Evolutionary conservation across 2,888 invertebrate genomes (phyloP).

Genomic region (Nezara viridula): DNA sequence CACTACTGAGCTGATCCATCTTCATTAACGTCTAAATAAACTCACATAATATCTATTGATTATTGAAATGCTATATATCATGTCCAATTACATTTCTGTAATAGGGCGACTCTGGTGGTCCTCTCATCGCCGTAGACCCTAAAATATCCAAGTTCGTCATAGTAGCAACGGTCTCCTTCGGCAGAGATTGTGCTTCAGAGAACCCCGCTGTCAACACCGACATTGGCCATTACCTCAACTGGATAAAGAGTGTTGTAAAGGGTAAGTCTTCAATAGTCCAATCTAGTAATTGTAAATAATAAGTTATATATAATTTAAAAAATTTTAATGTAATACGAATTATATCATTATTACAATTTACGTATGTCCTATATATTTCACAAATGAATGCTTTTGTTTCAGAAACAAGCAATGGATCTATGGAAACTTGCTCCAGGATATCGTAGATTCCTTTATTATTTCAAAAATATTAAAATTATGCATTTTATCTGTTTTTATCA

Average conservation of each 20-base stretch:
- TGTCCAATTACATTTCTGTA: neutral
- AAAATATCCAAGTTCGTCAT: too few species aligned
- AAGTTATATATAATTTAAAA: too few species aligned
- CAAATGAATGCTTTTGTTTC: neutral
- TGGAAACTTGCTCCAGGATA: constrained; percentile 10
- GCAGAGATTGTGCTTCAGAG: constrained; percentile 16
- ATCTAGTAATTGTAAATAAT: too few species aligned
- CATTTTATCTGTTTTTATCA: neutral
- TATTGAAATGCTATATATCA: neutral
- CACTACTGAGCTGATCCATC: neutral
- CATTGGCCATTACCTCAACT: neutral
- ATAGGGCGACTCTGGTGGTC: constrained; percentile 41
- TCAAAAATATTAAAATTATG: neutral
- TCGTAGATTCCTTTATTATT: neutral
- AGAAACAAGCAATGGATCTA: neutral
- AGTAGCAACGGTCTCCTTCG: neutral
- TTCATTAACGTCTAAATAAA: neutral
- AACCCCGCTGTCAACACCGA: constrained; percentile 25
- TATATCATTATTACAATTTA: too few species aligned
- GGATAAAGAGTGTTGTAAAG: neutral
- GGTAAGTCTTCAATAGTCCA: neutral
- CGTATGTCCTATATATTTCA: neutral
- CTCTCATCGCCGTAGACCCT: neutral
- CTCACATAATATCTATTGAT: neutral
- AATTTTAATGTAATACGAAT: too few species aligned